These are phyloP conservation scores for Proisotoma minuta DNA, from an alignment of 2,888 invertebrate species.

Conservation along the genomic window DNA sequence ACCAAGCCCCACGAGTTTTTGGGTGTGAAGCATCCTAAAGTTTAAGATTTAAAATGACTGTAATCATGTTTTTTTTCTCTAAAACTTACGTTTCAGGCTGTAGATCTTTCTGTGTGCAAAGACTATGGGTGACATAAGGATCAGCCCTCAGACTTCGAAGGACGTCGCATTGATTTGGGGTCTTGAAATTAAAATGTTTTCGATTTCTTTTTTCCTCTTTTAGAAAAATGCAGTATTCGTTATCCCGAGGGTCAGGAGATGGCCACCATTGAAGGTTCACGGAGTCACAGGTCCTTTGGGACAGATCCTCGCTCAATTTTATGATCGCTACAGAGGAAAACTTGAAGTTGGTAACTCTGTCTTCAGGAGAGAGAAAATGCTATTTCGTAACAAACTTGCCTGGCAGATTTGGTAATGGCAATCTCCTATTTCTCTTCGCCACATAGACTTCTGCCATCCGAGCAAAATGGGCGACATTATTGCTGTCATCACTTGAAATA, in stretches of 20 bases:
- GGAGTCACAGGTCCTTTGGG: conserved; percentile 55
- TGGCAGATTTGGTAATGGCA: conserved; percentile 58
- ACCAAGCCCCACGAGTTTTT: conserved; percentile 54
- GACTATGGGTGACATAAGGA: conserved; percentile 51
- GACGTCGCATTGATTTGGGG: conserved; percentile 54
- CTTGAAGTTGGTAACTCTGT: background rate
- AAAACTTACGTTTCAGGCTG: conserved; percentile 30
- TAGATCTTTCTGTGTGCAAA: conserved; percentile 50
- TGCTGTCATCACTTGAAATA: conserved; percentile 15
- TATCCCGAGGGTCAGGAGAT: conserved; percentile 53
- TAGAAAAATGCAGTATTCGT: conserved; percentile 52
- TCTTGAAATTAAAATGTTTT: conserved; percentile 45
- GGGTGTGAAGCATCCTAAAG: conserved; percentile 55
- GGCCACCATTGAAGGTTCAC: conserved; percentile 59
- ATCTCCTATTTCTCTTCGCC: conserved; percentile 48
- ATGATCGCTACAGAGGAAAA: conserved; percentile 49
- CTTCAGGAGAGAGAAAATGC: background rate
- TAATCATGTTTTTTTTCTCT: no score
- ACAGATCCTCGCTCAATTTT: conserved; percentile 55
- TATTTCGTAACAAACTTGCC: conserved; percentile 31
- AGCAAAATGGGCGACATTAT: conserved; percentile 18
- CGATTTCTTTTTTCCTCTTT: conserved; percentile 51
- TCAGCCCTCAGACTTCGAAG: conserved; percentile 52
- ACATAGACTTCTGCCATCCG: conserved; percentile 46
- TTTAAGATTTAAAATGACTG: no score